A percentile compares a stretch with the other conserved stretches of the same genome.
These are phyloP conservation scores for Diaprepes abbreviatus DNA, from an alignment of 2,888 invertebrate species.

Conservation along the genomic window DNA sequence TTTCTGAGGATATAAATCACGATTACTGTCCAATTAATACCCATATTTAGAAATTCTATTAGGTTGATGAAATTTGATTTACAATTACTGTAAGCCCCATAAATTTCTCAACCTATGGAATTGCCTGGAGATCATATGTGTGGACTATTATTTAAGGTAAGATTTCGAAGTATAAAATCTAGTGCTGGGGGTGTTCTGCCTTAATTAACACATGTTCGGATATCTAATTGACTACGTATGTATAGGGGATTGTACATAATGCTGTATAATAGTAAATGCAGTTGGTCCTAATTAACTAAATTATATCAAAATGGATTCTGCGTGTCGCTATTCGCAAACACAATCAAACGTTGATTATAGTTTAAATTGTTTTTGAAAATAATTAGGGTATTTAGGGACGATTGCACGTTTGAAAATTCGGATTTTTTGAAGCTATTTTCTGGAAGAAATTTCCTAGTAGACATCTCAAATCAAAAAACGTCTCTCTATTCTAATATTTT, in stretches of 20 bases:
- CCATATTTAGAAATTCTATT: slow-evolving; percentile 30
- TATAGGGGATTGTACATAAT: slow-evolving; percentile 38
- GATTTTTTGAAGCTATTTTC: no score
- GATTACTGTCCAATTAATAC: slow-evolving; percentile 13
- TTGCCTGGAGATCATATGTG: slow-evolving; percentile 6
- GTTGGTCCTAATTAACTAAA: slow-evolving; percentile 36
- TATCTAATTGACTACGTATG: slow-evolving; percentile 39
- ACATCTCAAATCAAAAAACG: no score
- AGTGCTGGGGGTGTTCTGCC: slow-evolving; percentile 30
- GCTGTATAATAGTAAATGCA: slow-evolving; percentile 30
- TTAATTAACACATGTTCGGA: slow-evolving; percentile 46
- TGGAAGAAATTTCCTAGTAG: no score
- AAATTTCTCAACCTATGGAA: slow-evolving; percentile 21
- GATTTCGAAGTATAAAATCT: slow-evolving; percentile 40
- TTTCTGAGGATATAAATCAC: no score
- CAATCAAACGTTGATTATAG: no score
- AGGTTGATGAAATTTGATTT: slow-evolving; percentile 13
- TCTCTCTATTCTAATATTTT: no score
- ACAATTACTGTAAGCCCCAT: slow-evolving; percentile 25
- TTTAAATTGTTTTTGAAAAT: no score
- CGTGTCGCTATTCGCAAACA: no score
- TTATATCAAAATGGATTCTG: slow-evolving; percentile 31
- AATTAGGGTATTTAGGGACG: no score
- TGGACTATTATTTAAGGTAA: slow-evolving; percentile 32
- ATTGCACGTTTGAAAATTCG: no score